Base-by-base conservation (phyloP, 2,797 vertebrate genomes). In the Pitangus sulphuratus region DNA sequence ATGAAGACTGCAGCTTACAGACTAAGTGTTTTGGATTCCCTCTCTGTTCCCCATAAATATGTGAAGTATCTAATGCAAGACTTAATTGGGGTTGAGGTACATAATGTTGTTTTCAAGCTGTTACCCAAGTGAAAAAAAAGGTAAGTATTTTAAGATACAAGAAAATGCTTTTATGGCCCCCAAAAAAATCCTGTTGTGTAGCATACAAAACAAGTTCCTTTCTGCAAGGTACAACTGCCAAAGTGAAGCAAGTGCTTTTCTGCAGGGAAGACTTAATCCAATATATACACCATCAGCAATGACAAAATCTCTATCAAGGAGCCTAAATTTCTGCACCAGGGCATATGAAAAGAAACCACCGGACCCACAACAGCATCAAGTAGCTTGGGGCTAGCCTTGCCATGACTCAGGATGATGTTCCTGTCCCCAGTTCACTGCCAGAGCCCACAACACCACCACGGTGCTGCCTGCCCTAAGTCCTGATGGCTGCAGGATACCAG, bases 381-480 rank as follows among this genome's bases (percentile, higher is more conserved):
- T 2, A 31, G 8, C 58, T 44, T 33, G n/a, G 30, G 15, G 31
- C 33, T 64, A 40, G 18, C 45, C 42, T 57, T 19, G 18, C 35
- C 1, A 0, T n/a, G 56, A 72, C 50, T 58, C 16, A 8, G 1
- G 4, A 5, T 15, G 75, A 51, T 18, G 31, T 22, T 74, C 54
- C 64, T 72, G 26, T 44, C 25, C 28, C 28, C 50, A 48, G 28
- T 3, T 20, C 15, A 28, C 40, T 65, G 51, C 21, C 2, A 0
- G 28, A 60, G n/a, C 70, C 53, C 2, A 0, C 48, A 87, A 3
- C 35, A 26, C 0, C 53, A 26, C 40, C 2, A 3, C 0, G 0
- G 28, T 33, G 72, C 31, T 61, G 37, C 65, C 33, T 3, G 28
- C 60, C 35, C 57, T 15, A 68, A 22, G 31, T 47, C 37, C 26